Base-by-base conservation (phyloP, 2,888 invertebrate genomes). In the Acheta domesticus region DNA sequence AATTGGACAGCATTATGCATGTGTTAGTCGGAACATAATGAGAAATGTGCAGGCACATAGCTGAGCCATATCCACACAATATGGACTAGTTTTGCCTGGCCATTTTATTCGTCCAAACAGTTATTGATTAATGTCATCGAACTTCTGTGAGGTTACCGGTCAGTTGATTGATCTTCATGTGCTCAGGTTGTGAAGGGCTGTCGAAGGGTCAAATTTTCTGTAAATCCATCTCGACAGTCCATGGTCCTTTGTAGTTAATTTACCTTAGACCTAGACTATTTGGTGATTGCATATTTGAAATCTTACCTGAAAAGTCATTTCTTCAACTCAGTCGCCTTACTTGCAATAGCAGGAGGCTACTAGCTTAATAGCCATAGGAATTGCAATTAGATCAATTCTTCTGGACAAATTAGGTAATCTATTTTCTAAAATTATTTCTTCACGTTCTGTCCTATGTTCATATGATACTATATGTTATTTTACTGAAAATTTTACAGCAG, bases 1-100 rank as follows among this genome's bases (percentile, higher is more conserved):
- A 89, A 83, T 87, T 89, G 86, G 89, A 90, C 84, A 91, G 91
- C 86, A 91, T 92, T 86, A 91, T 92, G 90, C 91, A 92, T 86
- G 91, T 92, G 85, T 88, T 92, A 86, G 92, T 93, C 85, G 92
- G 92, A 83, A 85, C 85, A 82, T 85, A 83, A 81, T 81, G 80
- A 79, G 79, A 79, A 76, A 77, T n/a, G 12, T 77, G 75, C 79
- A 76, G 79, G 49, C 80, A 78, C 77, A 76, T 74, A 49, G 77
- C 76, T 62, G 14, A 16, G 73, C 77, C 21, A 16, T 48, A 74
- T 23, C 20, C 14, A 36, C 11, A 36, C 14, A n/a, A 16, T 75
- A 20, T 23, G 14, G 36, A 20, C 75, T 14, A 75, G 20, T 14
- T 14, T 20, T 23, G 36, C 16, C 36, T n/a, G 75, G 75, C 21